These are phyloP conservation scores for Nasonovia ribisnigri DNA, from an alignment of 2,888 invertebrate species.

Conservation along the genomic window DNA sequence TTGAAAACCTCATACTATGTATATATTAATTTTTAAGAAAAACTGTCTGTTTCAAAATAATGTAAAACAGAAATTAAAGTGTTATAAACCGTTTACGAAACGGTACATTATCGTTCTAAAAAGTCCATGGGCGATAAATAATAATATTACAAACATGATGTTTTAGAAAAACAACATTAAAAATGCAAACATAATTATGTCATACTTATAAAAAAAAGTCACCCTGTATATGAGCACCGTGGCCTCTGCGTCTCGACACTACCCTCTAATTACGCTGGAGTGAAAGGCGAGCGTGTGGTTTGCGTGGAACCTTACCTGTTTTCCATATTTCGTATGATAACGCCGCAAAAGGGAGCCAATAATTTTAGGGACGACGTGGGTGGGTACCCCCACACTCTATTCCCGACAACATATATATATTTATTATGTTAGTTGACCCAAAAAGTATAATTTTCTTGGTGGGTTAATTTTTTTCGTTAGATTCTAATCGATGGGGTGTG, in stretches of 20 bases:
- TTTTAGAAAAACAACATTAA: background rate
- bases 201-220: background rate
- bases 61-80: background rate
- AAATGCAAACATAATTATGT: background rate
- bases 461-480: background rate
- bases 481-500: constrained; percentile 5
- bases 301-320: constrained; percentile 54
- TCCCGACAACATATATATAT: background rate
- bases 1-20: background rate
- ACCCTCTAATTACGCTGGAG: constrained; percentile 48
- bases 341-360: background rate
- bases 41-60: background rate
- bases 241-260: background rate
- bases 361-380: background rate
- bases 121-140: background rate
- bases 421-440: constrained; percentile 17
- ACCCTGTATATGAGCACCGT: background rate
- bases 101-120: background rate
- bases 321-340: constrained; percentile 53
- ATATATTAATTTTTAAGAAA: background rate
- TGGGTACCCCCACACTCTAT: background rate
- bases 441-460: constrained; percentile 17
- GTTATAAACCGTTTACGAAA: background rate
- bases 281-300: background rate
- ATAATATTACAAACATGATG: background rate